Evolutionary conservation across 35 echinoderm and acorn worm genomes (phyloP), one percentile per base, ranked within the genome.

Genomic region (Apostichopus californicus): DNA sequence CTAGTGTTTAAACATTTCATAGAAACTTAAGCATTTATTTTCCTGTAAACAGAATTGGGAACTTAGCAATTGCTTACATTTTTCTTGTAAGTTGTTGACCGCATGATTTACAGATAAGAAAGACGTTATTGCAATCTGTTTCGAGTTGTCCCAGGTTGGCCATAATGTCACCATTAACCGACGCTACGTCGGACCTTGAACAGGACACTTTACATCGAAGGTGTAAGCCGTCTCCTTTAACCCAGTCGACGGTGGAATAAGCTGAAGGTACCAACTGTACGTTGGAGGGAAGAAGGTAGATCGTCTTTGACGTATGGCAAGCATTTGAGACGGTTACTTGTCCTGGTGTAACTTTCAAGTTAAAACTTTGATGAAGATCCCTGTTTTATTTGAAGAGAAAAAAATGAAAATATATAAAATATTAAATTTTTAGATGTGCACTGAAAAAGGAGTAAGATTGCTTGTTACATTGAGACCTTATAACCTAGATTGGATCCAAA

Each of bases 121-220:
- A 59, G 6, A 23, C 55, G 18, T 58, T 11, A 7, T 58, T 8
- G 21, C 15, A 9, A 24, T 21, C 7, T 8, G 58, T 61, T 8
- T 61, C 12, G 58, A 9, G 0, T 9, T 61, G 6, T 9, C 58
- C 56, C 54, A 59, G 57, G n/a, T 59, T 18, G 3, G 5, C 81
- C 17, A 18, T 5, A 7, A 60, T 15, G 24, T 6, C 20, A 1
- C 58, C 57, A 18, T 18, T 22, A 58, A 6, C 3, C 25, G 55
- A 8, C 5, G 54, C 10, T 22, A 59, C 57, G 1, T 85, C 57
- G 1, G 57, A 15, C 55, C 57, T 59, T 8, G 58, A 61, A 61
- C 58, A 61, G 6, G 13, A 85, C 18, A 85, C 81, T 85, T 59
- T 85, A 60, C 57, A 23, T 85, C 81, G 55, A 8, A 85, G 55